Evolutionary conservation across 1,140 invertebrate species (phyloP).

Genomic region (Hypsibius dujardini): DNA sequence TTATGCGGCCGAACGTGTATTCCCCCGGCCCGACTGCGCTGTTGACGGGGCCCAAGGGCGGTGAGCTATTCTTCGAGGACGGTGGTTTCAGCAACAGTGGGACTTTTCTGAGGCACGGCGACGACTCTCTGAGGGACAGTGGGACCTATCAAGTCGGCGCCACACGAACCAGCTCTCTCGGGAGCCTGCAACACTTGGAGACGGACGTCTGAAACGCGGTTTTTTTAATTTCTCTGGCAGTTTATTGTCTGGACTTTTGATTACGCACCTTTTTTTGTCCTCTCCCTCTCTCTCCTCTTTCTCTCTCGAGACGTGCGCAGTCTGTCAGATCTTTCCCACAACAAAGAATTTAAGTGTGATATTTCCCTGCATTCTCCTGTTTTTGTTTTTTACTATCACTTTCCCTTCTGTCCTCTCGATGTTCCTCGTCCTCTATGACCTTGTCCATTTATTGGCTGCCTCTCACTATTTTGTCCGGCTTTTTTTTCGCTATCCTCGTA

Average conservation of each 20-base stretch:
- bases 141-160: neutral
- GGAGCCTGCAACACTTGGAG: neutral
- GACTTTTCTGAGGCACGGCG: neutral
- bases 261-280: neutral
- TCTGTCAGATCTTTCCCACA: neutral
- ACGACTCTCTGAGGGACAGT: neutral
- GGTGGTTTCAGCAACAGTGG: neutral
- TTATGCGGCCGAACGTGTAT: neutral
- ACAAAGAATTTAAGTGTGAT: neutral
- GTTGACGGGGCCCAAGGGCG: neutral
- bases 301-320: neutral
- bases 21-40: neutral
- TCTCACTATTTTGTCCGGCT: too few relatives aligned
- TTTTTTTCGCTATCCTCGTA: too few relatives aligned
- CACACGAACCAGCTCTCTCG: neutral
- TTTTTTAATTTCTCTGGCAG: too few relatives aligned
- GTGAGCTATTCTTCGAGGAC: neutral
- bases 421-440: too few relatives aligned
- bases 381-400: neutral
- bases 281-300: too few relatives aligned
- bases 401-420: neutral
- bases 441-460: too few relatives aligned
- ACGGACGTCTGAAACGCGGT: neutral
- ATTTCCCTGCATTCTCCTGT: neutral
- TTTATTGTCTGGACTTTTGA: neutral